Percentiles rank a stretch among this genome's conserved stretches.
These are phyloP conservation scores for Ctenochaetus hawaiiensis DNA, from an alignment of 2,797 vertebrate species.

Conservation along the genomic window DNA sequence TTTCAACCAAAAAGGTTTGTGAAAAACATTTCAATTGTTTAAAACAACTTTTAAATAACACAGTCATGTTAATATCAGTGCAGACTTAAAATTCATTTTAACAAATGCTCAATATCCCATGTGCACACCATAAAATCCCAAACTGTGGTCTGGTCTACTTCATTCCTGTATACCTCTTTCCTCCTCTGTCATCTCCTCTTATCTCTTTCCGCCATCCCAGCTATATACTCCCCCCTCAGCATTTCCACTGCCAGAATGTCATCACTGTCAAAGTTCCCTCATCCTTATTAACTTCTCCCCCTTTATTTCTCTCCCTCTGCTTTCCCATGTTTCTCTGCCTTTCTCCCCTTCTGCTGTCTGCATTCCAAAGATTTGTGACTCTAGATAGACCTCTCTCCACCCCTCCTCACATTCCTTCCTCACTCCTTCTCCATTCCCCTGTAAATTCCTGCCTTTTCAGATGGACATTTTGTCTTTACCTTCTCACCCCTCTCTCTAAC, in stretches of 20 bases:
- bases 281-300: conserved; percentile 39
- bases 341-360: conserved; percentile 40
- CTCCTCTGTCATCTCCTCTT: conserved; percentile 35
- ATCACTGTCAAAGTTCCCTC: conserved; percentile 37
- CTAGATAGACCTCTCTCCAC: conserved; percentile 43
- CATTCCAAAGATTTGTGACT: conserved; percentile 61
- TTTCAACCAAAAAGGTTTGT: neutral
- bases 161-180: conserved; percentile 7
- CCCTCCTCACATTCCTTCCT: conserved; percentile 49
- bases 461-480: conserved; percentile 52
- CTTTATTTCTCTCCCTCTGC: conserved; percentile 5
- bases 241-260: conserved; percentile 44
- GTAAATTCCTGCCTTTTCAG: conserved; percentile 54
- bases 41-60: neutral
- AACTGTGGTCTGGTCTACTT: conserved; percentile 5
- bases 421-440: conserved; percentile 28
- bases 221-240: conserved; percentile 26
- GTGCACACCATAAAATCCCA: neutral
- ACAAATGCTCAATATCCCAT: conserved; percentile 2
- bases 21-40: neutral
- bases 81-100: neutral
- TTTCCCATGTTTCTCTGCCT: conserved; percentile 23
- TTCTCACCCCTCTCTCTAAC: conserved; percentile 36
- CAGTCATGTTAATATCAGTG: neutral
- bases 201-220: conserved; percentile 37